Conservation (phyloP, 1,140 invertebrate genomes). For the Papilio machaon region DNA sequence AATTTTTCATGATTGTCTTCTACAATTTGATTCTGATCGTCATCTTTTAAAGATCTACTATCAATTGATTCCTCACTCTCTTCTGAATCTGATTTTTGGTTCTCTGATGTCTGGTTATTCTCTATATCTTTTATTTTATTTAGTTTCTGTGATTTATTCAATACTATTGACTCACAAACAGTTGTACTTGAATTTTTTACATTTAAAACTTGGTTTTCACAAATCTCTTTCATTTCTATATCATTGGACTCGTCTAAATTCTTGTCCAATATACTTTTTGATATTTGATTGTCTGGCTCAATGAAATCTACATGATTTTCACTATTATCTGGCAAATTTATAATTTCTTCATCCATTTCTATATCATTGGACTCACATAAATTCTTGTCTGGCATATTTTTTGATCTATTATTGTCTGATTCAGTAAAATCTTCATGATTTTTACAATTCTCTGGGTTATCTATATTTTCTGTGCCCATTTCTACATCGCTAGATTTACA, state of each 20-base stretch:
- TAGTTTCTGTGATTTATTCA: background rate
- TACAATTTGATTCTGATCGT: background rate
- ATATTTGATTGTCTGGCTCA: background rate
- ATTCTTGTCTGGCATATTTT: background rate
- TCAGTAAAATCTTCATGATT: background rate
- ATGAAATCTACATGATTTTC: slow-evolving; percentile 1
- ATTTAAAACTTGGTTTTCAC: background rate
- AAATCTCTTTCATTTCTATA: background rate
- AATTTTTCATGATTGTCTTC: background rate
- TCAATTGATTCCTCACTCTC: slow-evolving; percentile 4
- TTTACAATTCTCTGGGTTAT: background rate
- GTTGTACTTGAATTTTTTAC: background rate
- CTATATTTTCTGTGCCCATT: background rate
- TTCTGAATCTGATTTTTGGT: slow-evolving; percentile 6
- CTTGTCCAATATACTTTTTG: background rate
- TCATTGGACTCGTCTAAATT: background rate
- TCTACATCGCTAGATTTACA: background rate
- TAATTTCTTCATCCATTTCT: slow-evolving; percentile 11
- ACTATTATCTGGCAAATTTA: slow-evolving; percentile 6
- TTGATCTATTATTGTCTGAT: background rate
- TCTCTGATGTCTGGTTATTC: background rate
- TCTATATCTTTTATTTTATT: background rate
- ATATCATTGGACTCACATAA: background rate
- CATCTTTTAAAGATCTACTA: background rate
- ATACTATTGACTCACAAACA: background rate